phyloP scores from a whole-genome alignment of 1,140 invertebrate genomes.

The Epicauta chinensis region DNA sequence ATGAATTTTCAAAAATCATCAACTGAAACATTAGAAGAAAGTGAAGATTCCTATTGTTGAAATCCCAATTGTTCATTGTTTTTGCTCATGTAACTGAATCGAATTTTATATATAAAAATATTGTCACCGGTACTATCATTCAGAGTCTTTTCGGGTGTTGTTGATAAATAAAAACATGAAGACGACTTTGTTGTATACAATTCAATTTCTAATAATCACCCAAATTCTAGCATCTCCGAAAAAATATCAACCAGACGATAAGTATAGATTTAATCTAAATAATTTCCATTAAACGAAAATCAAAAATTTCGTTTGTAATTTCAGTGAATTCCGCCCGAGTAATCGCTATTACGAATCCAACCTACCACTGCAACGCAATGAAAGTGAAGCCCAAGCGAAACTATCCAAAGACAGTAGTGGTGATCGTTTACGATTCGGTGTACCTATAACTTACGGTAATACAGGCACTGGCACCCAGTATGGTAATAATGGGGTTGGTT shows the following conservation, averaged over 20 bases:
- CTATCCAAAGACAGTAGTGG: constrained; percentile 19
- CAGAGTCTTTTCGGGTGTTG: not conserved
- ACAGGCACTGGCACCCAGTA: constrained; percentile 36
- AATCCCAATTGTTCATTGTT: constrained; percentile 23
- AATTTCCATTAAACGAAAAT: no score
- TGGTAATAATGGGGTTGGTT: constrained; percentile 46
- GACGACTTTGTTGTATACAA: not conserved
- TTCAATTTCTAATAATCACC: not conserved
- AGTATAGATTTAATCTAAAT: no score
- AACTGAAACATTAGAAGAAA: constrained; percentile 15
- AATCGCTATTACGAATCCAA: constrained; percentile 35
- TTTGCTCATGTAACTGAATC: constrained; percentile 18
- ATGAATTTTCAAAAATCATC: not conserved
- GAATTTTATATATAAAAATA: constrained; percentile 16
- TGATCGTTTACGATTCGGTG: constrained; percentile 28
- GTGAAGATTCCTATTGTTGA: constrained; percentile 18
- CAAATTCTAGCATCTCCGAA: constrained; percentile 12
- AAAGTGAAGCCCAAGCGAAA: constrained; percentile 17
- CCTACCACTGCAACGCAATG: constrained; percentile 16
- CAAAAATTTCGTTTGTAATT: constrained; percentile 1
- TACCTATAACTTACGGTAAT: constrained; percentile 30
- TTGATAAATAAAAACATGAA: not conserved
- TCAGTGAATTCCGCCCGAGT: constrained; percentile 36
- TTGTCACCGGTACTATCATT: not conserved
- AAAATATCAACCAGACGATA: constrained; percentile 19